Conservation (phyloP, 2,113 vertebrate species). For the Columba janthina region DNA sequence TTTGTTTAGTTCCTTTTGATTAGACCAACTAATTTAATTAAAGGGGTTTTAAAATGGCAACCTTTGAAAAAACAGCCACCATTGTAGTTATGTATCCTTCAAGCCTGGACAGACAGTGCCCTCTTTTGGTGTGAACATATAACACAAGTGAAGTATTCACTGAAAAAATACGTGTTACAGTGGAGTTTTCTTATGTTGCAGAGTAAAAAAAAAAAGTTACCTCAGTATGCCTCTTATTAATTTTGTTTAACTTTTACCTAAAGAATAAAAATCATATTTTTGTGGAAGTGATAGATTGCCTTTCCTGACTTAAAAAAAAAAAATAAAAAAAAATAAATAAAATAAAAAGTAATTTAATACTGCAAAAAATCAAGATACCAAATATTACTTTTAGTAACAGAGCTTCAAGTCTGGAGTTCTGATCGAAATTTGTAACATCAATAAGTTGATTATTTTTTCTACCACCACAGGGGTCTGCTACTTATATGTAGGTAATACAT, state of each 20-base stretch:
- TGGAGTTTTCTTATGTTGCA: background rate
- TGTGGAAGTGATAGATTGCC: background rate
- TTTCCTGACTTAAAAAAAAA: background rate
- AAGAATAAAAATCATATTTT: background rate
- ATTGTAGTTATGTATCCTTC: background rate
- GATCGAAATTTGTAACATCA: background rate
- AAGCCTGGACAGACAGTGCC: constrained; percentile 15
- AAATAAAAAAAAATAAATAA: background rate
- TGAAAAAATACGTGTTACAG: background rate
- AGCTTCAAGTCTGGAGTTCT: background rate
- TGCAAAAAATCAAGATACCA: background rate
- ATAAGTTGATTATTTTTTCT: background rate
- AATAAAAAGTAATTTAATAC: background rate
- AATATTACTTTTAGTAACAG: background rate
- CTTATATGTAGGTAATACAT: background rate
- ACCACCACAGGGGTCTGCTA: background rate
- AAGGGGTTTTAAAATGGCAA: background rate
- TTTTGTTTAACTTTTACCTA: background rate
- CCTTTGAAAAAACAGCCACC: background rate
- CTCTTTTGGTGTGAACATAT: constrained; percentile 45
- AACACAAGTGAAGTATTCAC: background rate
- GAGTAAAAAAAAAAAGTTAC: background rate
- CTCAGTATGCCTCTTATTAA: background rate
- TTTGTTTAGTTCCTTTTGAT: background rate
- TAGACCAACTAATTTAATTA: background rate